phyloP scores from a whole-genome alignment of 2,113 vertebrate species.

The Dromiciops gliroides region DNA sequence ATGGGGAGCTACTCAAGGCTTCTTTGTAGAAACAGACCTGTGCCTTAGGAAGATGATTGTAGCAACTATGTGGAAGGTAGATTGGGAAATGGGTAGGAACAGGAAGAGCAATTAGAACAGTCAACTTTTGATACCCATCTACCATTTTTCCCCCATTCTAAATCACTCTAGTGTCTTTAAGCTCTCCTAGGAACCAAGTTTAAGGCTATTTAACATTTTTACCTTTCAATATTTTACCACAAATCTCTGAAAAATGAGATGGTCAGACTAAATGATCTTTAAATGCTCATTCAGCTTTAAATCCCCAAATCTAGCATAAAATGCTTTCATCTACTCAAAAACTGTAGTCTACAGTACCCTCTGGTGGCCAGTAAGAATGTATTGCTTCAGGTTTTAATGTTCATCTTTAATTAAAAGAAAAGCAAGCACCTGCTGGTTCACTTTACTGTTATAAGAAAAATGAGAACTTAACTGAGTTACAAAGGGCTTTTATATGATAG shows the following conservation, averaged over 20 bases:
- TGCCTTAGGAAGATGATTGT: not conserved
- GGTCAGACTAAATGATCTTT: not conserved
- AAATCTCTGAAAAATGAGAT: not conserved
- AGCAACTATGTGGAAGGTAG: not conserved
- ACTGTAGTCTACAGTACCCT: slow-evolving; percentile 66
- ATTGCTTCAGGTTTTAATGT: not conserved
- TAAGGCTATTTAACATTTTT: not conserved
- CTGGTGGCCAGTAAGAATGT: slow-evolving; percentile 66
- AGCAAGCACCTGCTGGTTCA: not conserved
- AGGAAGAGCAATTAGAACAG: not conserved
- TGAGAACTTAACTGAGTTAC: not conserved
- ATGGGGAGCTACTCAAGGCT: too few species aligned
- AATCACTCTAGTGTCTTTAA: not conserved
- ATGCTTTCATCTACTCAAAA: not conserved
- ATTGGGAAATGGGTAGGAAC: not conserved
- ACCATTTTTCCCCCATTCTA: not conserved
- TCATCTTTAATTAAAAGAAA: rapidly evolving
- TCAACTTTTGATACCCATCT: not conserved
- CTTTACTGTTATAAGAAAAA: not conserved
- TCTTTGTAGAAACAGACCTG: not conserved
- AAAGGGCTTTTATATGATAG: not conserved
- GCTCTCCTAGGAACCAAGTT: not conserved
- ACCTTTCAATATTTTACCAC: not conserved
- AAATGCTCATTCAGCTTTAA: not conserved
- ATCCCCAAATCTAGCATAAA: slow-evolving; percentile 8